Conservation (phyloP, 2,113 vertebrate genomes). For the Bungarus multicinctus region DNA sequence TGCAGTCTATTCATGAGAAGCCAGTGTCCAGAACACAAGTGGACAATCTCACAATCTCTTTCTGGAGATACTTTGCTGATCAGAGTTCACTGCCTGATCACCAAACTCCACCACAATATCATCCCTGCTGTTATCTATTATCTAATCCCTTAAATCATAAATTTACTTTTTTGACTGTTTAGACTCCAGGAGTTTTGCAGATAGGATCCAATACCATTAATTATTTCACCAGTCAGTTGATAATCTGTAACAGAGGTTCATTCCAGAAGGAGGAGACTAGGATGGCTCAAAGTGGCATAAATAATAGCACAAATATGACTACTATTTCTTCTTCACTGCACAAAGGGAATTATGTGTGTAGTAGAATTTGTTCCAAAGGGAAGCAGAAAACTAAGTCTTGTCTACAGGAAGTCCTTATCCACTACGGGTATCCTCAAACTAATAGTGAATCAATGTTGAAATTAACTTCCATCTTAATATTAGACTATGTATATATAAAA, state of each 20-base stretch:
- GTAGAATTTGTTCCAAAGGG: background rate
- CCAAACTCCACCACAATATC: too few species aligned
- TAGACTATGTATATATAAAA: background rate
- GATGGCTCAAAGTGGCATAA: background rate
- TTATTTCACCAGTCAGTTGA: background rate
- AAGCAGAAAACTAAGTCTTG: background rate
- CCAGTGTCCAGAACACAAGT: too few species aligned
- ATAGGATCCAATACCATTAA: background rate
- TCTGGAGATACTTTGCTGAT: too few species aligned
- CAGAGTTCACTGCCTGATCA: too few species aligned
- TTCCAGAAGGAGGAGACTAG: background rate
- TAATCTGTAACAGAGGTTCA: background rate
- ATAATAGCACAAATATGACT: background rate
- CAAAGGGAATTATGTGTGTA: background rate
- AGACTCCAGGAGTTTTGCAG: background rate
- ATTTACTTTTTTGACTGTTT: background rate
- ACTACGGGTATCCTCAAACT: background rate
- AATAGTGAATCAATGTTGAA: background rate
- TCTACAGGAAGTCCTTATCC: background rate
- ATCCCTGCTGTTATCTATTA: too few species aligned
- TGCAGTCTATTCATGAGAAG: too few species aligned
- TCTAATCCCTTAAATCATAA: background rate
- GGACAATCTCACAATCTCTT: too few species aligned
- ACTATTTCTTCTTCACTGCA: background rate
- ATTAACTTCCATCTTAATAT: background rate